Evolutionary conservation across 2,113 vertebrate genomes (phyloP).

Genomic region (Nycticebus coucang): DNA sequence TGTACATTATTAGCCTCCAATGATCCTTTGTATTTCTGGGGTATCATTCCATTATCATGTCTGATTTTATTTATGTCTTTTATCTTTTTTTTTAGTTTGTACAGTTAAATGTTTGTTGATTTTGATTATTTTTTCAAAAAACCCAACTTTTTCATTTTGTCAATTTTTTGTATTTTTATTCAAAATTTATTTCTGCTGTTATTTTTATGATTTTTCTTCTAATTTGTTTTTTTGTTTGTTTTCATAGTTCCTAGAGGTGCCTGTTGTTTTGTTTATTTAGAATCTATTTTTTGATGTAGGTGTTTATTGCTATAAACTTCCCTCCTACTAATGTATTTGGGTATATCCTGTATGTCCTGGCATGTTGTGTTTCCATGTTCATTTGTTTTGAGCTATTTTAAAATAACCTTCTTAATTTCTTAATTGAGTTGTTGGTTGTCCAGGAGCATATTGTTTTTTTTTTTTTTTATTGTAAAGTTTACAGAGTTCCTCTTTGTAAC

Average conservation of each 20-base stretch:
- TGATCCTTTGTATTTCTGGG: background rate
- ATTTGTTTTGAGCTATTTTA: background rate
- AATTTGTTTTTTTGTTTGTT: background rate
- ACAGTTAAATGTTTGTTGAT: background rate
- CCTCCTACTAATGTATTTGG: background rate
- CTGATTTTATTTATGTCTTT: background rate
- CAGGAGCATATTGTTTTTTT: background rate
- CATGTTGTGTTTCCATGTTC: background rate
- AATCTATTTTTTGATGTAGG: background rate
- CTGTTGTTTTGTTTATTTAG: background rate
- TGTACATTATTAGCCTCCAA: background rate
- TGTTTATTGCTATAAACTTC: background rate
- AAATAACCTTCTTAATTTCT: background rate
- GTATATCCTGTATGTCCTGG: background rate
- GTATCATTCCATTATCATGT: background rate
- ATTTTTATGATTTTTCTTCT: background rate
- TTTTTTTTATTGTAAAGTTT: background rate
- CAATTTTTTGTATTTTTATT: background rate
- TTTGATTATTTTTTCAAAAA: background rate
- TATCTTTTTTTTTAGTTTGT: background rate
- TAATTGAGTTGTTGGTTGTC: background rate
- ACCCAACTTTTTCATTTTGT: background rate
- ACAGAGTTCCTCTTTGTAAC: background rate
- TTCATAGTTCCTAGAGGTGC: background rate
- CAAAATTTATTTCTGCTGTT: background rate